Evolutionary conservation across 2,797 vertebrate genomes (phyloP), one percentile per base, ranked within the genome.

Genomic region (Delichon dasypus): DNA sequence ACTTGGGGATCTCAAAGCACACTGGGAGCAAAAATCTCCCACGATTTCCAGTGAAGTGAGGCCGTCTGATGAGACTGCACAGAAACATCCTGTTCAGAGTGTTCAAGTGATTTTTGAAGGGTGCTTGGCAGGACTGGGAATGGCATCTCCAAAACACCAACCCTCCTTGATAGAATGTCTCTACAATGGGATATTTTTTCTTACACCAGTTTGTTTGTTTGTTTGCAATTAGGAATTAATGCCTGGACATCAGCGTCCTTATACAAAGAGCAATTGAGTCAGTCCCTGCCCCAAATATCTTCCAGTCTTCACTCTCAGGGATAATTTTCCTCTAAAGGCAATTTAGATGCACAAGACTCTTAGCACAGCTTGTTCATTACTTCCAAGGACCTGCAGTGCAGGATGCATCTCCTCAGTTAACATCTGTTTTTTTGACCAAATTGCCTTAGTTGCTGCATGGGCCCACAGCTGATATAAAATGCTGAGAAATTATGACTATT

Each of bases 401-500:
- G 89, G 87, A 95, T 32, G 34, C 11, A 4, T 89, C 93, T 92
- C 84, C 81, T 90, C 80, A 86, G 78, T 96, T 96, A 95, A 96
- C 94, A 93, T 96, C 93, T 96, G 93, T 3, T 90, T 83, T 95
- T 94, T 96, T 93, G 85, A 85, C 94, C 89, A 93, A 82, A 91
- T 90, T 89, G 90, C 87, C 79, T 93, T 51, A 65, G 87, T 93
- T 96, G 95, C 88, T 92, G 75, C 67, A 71, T 14, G 44, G 85
- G 80, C 89, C 93, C 91, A 88, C 86, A 96, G 95, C 94, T 94
- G 93, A 95, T 92, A 82, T 77, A 88, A 95, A 92, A 78, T 54
- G 38, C 76, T 84, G 89, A 90, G 82, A 92, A 95, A 94, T 88
- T 85, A 94, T 72, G 87, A 76, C 81, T 95, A 10, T 32, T 90